phyloP scores from a whole-genome alignment of 2,888 invertebrate genomes.

The Amblyjoppa fuscipennis region DNA sequence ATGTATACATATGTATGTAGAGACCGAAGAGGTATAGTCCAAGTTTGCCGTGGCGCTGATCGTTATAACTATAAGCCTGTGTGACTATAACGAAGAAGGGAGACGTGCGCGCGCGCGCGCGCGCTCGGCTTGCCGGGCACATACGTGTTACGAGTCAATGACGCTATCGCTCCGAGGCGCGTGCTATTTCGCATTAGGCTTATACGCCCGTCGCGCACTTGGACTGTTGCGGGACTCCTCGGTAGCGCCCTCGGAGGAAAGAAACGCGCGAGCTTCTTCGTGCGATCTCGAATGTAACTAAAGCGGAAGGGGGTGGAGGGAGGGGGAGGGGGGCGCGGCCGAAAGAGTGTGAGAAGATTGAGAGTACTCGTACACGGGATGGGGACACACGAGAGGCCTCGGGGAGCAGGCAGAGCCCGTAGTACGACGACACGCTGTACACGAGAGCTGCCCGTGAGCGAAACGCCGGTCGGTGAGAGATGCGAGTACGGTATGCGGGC shows the following conservation, averaged over 20 bases:
- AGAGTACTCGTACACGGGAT: conserved; percentile 35
- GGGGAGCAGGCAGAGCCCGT: neutral
- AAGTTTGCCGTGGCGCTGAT: neutral
- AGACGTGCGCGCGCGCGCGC: neutral
- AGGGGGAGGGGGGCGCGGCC: neutral
- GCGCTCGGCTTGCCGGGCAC: neutral
- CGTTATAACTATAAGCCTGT: neutral
- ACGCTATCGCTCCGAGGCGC: conserved; percentile 45
- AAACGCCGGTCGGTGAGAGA: conserved; percentile 55
- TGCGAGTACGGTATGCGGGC: conserved; percentile 79
- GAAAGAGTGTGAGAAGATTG: conserved; percentile 57
- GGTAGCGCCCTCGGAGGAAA: conserved; percentile 9
- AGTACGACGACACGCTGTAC: neutral
- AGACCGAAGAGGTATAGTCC: neutral
- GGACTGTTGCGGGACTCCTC: neutral
- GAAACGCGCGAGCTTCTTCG: conserved; percentile 28
- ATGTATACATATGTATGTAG: neutral
- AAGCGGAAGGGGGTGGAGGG: conserved; percentile 43
- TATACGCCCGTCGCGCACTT: conserved; percentile 2
- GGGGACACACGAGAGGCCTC: neutral
- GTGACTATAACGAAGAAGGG: neutral
- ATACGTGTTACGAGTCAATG: conserved; percentile 60
- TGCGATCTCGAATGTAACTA: conserved; percentile 53
- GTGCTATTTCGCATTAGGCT: conserved; percentile 55
- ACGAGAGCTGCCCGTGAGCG: conserved; percentile 32